Base-by-base conservation (phyloP, 2,797 vertebrate genomes). In the Dipus sagitta region DNA sequence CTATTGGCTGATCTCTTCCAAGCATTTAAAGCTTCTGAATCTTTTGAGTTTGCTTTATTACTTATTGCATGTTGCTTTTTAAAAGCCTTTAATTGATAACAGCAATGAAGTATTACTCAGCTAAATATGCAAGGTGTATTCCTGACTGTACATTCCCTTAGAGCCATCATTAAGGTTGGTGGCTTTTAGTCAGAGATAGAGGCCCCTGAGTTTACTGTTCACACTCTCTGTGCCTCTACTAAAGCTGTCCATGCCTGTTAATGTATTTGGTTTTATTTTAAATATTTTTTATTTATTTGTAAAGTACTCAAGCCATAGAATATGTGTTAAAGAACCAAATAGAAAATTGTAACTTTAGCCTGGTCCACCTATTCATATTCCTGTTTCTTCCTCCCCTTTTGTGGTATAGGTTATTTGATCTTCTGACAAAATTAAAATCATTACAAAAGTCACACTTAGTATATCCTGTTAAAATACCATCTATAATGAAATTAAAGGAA, bases 271-370 rank as follows among this genome's bases (percentile, higher is more conserved):
- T 47, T 24, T 65, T 71, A n/a, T 78, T 88, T 78, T 52, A 68
- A 58, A 54, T 54, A 30, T 62, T 76, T 76, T 86, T 94, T 86
- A 70, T 71, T 58, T 84, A 71, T 71, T 85, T n/a, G 75, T 62
- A 76, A 94, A 78, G 62, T 47, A 70, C 32, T n/a, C 68, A 91
- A 90, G 30, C 71, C 80, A 62, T 32, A 38, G n/a, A 77, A 47
- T 84, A 67, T 64, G 28, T 58, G 74, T 82, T 86, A 42, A 77
- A 42, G 60, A 52, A 3, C 58, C 28, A 76, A 70, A 20, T 13
- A 54, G 67, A 76, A 64, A 70, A 64, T 24, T 58, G 9, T 60
- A 64, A 62, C 83, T 64, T 68, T 80, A 12, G 52, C 47, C n/a
- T 32, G 7, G 6, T 9, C 23, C 64, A 1, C 72, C 38, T 75